Percentiles rank a stretch among this genome's conserved stretches.
Conservation (phyloP, 2,888 invertebrate species). For the Sussaba pulchella region DNA sequence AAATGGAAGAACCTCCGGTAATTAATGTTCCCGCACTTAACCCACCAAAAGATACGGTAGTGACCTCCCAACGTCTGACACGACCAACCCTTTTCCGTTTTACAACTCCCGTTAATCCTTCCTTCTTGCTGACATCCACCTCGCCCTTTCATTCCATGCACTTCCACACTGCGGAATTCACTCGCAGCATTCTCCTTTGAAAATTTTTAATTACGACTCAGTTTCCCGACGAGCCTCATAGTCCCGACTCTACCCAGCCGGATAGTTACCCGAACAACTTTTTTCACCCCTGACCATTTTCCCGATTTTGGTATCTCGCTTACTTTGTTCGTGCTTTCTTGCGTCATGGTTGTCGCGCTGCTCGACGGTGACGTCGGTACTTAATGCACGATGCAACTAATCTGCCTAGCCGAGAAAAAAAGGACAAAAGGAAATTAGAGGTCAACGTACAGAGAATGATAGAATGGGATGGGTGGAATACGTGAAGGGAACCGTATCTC, state of each 20-base stretch:
- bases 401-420: constrained; percentile 23
- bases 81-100: constrained; percentile 30
- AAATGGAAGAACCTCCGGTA: constrained; percentile 47
- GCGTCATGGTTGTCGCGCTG: background rate
- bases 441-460: background rate
- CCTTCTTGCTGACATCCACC: background rate
- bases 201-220: constrained; percentile 50
- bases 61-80: constrained; percentile 10
- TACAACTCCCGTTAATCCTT: constrained; percentile 4
- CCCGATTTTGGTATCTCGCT: background rate
- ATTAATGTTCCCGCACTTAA: constrained; percentile 57
- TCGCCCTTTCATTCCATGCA: background rate
- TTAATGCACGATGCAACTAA: constrained; percentile 26
- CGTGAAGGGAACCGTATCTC: background rate
- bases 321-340: background rate
- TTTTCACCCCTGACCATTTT: constrained; percentile 4
- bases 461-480: constrained; percentile 12
- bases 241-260: constrained; percentile 10
- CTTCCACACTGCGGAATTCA: constrained; percentile 16
- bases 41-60: constrained; percentile 25
- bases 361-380: background rate
- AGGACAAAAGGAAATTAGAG: constrained; percentile 1
- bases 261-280: constrained; percentile 14
- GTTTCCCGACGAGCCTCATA: constrained; percentile 26
- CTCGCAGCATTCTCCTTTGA: constrained; percentile 38